A percentile compares a stretch with the other conserved stretches of the same genome.
phyloP scores from a whole-genome alignment of 1,140 invertebrate genomes.

The Drosophila willistoni region DNA sequence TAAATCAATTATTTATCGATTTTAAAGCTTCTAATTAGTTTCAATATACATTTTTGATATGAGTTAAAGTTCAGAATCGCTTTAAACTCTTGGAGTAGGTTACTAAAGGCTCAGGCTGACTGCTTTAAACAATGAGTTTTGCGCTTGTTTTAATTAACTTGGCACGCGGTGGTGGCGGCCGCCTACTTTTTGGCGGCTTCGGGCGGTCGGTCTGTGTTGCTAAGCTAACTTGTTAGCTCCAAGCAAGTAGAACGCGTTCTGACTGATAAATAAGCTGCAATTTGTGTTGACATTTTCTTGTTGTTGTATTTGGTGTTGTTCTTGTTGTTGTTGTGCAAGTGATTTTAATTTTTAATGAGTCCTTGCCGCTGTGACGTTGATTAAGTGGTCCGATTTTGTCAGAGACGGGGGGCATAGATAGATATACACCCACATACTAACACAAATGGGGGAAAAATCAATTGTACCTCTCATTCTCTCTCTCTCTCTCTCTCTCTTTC shows the following conservation, averaged over 20 bases:
- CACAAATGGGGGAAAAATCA: constrained; percentile 49
- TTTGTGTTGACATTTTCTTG: constrained; percentile 78
- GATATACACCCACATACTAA: constrained; percentile 24
- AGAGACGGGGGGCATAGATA: constrained; percentile 24
- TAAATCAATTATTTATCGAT: neutral
- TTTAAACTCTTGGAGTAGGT: too few relatives aligned
- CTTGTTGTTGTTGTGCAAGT: constrained; percentile 54
- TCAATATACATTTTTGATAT: neutral
- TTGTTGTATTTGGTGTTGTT: constrained; percentile 27
- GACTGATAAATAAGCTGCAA: constrained; percentile 81
- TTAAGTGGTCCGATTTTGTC: constrained; percentile 69
- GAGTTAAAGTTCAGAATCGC: neutral
- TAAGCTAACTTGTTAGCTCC: neutral
- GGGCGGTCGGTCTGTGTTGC: neutral
- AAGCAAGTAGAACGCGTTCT: constrained; percentile 33
- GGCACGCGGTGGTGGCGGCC: constrained; percentile 37
- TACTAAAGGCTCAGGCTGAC: neutral
- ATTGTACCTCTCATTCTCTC: constrained; percentile 37
- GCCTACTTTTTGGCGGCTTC: constrained; percentile 10
- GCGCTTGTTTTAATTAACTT: constrained; percentile 63
- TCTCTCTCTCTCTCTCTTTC: neutral
- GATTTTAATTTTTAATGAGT: constrained; percentile 79
- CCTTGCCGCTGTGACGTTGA: constrained; percentile 57
- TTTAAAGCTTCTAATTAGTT: neutral
- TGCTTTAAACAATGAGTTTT: neutral